Base-by-base conservation (phyloP, 2,797 vertebrate genomes). In the Lithobates pipiens region DNA sequence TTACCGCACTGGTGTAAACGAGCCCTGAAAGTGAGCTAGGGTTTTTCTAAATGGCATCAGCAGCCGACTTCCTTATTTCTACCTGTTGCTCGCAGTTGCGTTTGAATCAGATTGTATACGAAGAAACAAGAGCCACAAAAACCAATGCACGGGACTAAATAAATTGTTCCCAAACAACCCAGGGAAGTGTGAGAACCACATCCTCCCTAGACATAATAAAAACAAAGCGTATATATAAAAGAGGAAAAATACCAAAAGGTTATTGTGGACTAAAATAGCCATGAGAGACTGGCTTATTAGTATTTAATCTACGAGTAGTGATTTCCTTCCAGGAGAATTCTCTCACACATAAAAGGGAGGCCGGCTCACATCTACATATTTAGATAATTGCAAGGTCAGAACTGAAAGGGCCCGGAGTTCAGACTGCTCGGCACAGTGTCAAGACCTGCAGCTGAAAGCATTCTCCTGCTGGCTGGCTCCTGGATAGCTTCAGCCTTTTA, bases 301-400 rank as follows among this genome's bases (percentile, higher is more conserved):
- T 42, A 32, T 46, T 79, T 79, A 29, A 61, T 82, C 15, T 82
- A 74, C 61, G 54, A 63, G 80, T 69, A 68, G 70, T 63, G 36
- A 77, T 77, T 70, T 81, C 80, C 85, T 86, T 65, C 54, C 67
- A 78, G 80, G n/a, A 69, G 79, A 87, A 79, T 86, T 86, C 70
- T 39, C 70, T 75, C 67, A 78, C 76, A 74, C 69, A 86, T 69
- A 72, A 76, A 86, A 75, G 74, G 46, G 54, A 78, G 10, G 70
- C n/a, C 69, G 68, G n/a, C 85, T 79, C 77, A 32, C 86, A 87
- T 83, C 81, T 84, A 70, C 81, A 84, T 80, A 79, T 72, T 69
- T 68, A 69, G 76, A 87, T 87, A 84, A 83, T 84, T 84, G 63
- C 81, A 80, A 83, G 81, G 86, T 87, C 81, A 84, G 57, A 70